Conservation (phyloP, 2,797 vertebrate species). For the Lagocephalus sceleratus region DNA sequence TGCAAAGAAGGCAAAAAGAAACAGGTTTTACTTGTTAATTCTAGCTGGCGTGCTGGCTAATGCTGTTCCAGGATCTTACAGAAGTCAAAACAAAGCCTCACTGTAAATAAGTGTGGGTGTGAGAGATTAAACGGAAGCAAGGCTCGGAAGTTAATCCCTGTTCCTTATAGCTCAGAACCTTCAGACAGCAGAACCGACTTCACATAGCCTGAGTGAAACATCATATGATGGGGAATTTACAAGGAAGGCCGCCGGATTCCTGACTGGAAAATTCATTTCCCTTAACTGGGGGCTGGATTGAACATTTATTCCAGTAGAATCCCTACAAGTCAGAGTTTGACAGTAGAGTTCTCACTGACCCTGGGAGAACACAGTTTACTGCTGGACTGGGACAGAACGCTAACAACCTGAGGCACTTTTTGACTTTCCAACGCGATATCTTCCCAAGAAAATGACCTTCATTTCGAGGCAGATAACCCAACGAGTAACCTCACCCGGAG, state of each 20-base stretch:
- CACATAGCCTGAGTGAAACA: conserved; percentile 30
- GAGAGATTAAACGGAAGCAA: conserved; percentile 58
- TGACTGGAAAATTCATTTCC: conserved; percentile 29
- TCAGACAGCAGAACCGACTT: conserved; percentile 23
- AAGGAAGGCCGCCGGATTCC: conserved; percentile 23
- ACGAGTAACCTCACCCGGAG: no score
- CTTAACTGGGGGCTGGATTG: conserved; percentile 37
- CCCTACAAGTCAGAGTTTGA: conserved; percentile 41
- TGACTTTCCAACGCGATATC: background rate
- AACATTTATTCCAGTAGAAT: conserved; percentile 28
- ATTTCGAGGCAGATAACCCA: no score
- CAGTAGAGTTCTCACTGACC: conserved; percentile 29
- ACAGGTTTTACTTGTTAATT: conserved; percentile 38
- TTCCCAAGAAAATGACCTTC: no score
- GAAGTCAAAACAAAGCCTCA: conserved; percentile 65
- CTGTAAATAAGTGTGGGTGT: conserved; percentile 62
- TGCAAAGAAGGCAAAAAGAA: conserved; percentile 20
- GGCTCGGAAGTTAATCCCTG: conserved; percentile 58
- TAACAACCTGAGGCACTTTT: conserved; percentile 16
- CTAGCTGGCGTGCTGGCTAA: conserved; percentile 53
- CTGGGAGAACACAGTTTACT: conserved; percentile 38
- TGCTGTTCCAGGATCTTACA: conserved; percentile 66
- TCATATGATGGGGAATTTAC: conserved; percentile 33
- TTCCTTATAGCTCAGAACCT: conserved; percentile 53
- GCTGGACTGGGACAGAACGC: conserved; percentile 33